Base-by-base conservation (phyloP, 2,113 vertebrate genomes). In the Paralichthys olivaceus region DNA sequence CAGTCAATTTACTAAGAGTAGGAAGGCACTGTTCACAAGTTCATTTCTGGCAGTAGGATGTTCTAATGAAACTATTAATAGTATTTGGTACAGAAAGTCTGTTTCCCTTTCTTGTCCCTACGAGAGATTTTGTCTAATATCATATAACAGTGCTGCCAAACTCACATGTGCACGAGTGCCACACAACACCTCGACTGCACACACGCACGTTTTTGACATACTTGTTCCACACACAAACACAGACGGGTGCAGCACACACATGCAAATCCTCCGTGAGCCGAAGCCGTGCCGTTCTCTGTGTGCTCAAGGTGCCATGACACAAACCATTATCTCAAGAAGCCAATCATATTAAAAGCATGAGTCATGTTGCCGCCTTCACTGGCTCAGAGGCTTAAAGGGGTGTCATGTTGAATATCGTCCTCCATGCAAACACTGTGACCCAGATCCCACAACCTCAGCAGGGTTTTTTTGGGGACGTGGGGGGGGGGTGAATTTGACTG, bases 271-370 rank as follows among this genome's bases (percentile, higher is more conserved):
- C 69, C 11, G 25, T 63, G 65, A 80, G 79, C 77, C n/a, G 0
- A 71, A 72, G 74, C 87, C 11, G 40, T 25, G 80, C 75, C 43
- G 54, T 85, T 59, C 7, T 4, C 55, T 81, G 68, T 77, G 75
- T 80, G 88, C 90, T 89, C 81, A 87, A 91, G 91, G 91, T 93
- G 85, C 88, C 80, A 62, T 87, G 89, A 93, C 91, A 91, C 65
- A 92, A 90, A 80, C 77, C 81, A 84, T 92, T 83, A 85, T 88
- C 87, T 89, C 85, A 89, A 87, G 79, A 85, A 93, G 87, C 86
- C 90, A 91, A 90, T 92, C 90, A 89, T 81, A 89, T 90, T 91
- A 92, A 90, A 89, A 90, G 79, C 80, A 69, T 90, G 88, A 92
- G 84, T 94, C 90, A 92, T 57, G 75, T 86, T 80, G 72, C 89